Evolutionary conservation across 2,888 invertebrate species (phyloP).

Genomic region (Scaptodrosophila latifasciaeformis): DNA sequence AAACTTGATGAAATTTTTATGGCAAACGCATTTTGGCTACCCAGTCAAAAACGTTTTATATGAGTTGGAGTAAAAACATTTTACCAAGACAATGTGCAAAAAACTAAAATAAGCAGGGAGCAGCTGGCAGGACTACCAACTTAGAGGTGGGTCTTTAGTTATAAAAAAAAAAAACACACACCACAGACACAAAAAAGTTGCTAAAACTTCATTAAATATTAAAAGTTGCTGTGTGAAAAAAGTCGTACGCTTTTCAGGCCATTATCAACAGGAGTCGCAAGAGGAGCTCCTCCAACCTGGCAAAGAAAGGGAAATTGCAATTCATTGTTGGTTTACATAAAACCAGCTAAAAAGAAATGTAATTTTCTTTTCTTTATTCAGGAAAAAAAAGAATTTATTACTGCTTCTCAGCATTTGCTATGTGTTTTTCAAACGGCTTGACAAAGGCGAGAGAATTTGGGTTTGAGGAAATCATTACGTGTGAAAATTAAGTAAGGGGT

Average conservation of each 20-base stretch:
- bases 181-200: conserved; percentile 21
- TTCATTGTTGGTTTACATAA: conserved; percentile 39
- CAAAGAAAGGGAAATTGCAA: conserved; percentile 46
- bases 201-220: conserved; percentile 49
- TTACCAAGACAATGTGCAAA: neutral
- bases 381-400: conserved; percentile 18
- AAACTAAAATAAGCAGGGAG: conserved; percentile 13
- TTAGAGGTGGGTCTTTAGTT: conserved; percentile 14
- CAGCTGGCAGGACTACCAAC: conserved; percentile 5
- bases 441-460: too few relatives aligned
- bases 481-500: conserved; percentile 29
- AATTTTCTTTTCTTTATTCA: too few relatives aligned
- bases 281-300: neutral
- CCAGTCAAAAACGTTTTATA: conserved; percentile 10
- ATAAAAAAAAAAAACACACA: too few relatives aligned
- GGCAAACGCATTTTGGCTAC: conserved; percentile 54
- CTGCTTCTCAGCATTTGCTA: too few relatives aligned
- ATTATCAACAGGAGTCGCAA: conserved; percentile 16
- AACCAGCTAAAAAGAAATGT: too few relatives aligned
- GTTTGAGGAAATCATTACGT: conserved; percentile 26
- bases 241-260: conserved; percentile 24
- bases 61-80: too few relatives aligned
- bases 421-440: conserved; percentile 8
- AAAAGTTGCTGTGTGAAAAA: conserved; percentile 7
- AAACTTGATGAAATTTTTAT: conserved; percentile 65